A percentile compares a stretch with the other conserved stretches of the same genome.
Evolutionary conservation across 1,140 invertebrate species (phyloP).

Genomic region (Paralvinella palmiformis): DNA sequence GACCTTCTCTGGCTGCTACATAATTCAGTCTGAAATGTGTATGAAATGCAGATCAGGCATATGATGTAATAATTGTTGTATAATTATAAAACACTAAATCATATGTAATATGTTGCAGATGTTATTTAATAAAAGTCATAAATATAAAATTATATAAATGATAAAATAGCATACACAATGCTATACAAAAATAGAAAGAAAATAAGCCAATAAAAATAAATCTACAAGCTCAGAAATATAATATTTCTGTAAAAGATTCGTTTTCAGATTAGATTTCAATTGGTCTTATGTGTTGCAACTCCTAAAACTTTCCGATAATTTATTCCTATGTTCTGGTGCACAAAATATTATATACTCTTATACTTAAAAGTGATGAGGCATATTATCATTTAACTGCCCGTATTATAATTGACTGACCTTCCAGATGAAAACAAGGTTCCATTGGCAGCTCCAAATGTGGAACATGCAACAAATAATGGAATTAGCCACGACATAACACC

Average conservation of each 20-base stretch:
- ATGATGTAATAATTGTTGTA: no score
- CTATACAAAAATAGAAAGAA: no score
- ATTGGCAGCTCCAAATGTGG: slow-evolving; percentile 45
- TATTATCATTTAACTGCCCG: not conserved
- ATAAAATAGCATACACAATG: no score
- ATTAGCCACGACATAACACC: slow-evolving; percentile 33
- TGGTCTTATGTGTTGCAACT: not conserved
- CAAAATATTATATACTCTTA: not conserved
- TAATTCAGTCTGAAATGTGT: slow-evolving; percentile 65
- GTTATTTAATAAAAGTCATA: no score
- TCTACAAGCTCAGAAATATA: no score
- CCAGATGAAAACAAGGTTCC: slow-evolving; percentile 70
- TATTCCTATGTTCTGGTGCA: not conserved
- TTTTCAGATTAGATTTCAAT: not conserved
- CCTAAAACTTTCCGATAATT: not conserved
- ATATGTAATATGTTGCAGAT: no score
- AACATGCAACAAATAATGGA: slow-evolving; percentile 40
- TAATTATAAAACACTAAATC: no score
- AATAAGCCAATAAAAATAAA: no score
- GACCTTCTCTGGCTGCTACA: slow-evolving; percentile 83
- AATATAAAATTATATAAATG: no score
- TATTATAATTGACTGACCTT: not conserved
- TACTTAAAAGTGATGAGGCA: no score
- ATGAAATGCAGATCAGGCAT: no score
- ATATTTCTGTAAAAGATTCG: not conserved